Conservation (phyloP, 1,140 invertebrate genomes). For the Bombus sibiricus region DNA sequence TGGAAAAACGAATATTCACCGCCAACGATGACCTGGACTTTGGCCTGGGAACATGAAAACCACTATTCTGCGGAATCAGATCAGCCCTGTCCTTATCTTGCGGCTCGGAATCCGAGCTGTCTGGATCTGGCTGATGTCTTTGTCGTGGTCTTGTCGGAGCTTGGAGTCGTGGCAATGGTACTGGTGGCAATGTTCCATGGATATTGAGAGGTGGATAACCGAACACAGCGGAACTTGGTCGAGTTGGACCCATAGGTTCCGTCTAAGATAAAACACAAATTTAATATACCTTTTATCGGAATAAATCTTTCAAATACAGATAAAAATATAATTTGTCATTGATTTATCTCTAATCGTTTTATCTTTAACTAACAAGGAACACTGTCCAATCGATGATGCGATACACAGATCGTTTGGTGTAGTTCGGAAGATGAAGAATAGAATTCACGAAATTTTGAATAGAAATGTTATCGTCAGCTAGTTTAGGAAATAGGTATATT, state of each 20-base stretch:
- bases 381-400: background rate
- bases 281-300: background rate
- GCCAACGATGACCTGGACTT: slow-evolving; percentile 90
- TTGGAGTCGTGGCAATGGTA: slow-evolving; percentile 87
- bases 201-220: slow-evolving; percentile 87
- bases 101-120: slow-evolving; percentile 84
- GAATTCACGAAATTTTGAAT: too few species aligned
- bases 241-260: slow-evolving; percentile 86
- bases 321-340: background rate
- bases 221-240: slow-evolving; percentile 92
- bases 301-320: slow-evolving; percentile 14
- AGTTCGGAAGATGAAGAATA: too few species aligned
- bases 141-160: slow-evolving; percentile 75
- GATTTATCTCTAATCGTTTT: too few species aligned
- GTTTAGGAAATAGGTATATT: background rate
- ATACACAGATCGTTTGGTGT: too few species aligned
- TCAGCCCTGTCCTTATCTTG: slow-evolving; percentile 89
- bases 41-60: slow-evolving; percentile 87
- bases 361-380: background rate
- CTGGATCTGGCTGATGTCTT: slow-evolving; percentile 78
- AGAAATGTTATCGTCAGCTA: too few species aligned
- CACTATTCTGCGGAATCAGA: slow-evolving; percentile 84
- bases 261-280: slow-evolving; percentile 80
- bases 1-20: slow-evolving; percentile 79
- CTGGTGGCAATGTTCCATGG: slow-evolving; percentile 87